Evolutionary conservation across 2,888 invertebrate species (phyloP), one percentile per base, ranked within the genome.

Genomic region (Eristalinus aeneus): DNA sequence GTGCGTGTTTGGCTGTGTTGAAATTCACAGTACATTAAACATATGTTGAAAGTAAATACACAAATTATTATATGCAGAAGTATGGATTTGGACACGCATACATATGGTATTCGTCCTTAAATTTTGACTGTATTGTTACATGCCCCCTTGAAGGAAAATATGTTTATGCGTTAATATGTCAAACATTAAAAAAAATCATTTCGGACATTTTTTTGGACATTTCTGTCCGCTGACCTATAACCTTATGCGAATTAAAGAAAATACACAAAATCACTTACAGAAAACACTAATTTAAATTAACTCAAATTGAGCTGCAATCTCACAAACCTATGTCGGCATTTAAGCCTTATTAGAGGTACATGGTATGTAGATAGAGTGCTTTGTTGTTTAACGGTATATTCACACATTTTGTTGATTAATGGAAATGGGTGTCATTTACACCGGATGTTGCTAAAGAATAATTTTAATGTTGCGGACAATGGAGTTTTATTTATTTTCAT

Each of bases 21-120:
- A 46, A 73, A 81, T 86, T 85, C 69, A 85, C 81, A 85, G 76
- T 56, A 85, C 58, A 74, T 86, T 71, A 54, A 86, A 86, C 77
- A 86, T 86, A 82, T 82, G 86, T 82, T 81, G 61, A 10, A 23
- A 71, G 71, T 67, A 71, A 76, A 76, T 67, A 67, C 22, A 54
- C 61, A 31, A 67, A 60, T 72, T 27, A 9, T 12, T 61, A 5
- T 46, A 76, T 23, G 11, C 5, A 53, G 12, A 39, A 54, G 34
- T 20, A n/a, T 11, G 20, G 56, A 39, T 56, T 27, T 36, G 31
- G 39, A 39, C 6, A 8, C 32, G 31, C 63, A 27, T 22, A 54
- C n/a, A n/a, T n/a, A 2, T 65, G 69, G 71, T 75, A 71, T 53
- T 81, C 74, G 84, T 79, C 84, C 65, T 75, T 75, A 79, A 71